A percentile compares a stretch with the other conserved stretches of the same genome.
phyloP scores from a whole-genome alignment of 2,113 vertebrate genomes.

The Mesitornis unicolor region DNA sequence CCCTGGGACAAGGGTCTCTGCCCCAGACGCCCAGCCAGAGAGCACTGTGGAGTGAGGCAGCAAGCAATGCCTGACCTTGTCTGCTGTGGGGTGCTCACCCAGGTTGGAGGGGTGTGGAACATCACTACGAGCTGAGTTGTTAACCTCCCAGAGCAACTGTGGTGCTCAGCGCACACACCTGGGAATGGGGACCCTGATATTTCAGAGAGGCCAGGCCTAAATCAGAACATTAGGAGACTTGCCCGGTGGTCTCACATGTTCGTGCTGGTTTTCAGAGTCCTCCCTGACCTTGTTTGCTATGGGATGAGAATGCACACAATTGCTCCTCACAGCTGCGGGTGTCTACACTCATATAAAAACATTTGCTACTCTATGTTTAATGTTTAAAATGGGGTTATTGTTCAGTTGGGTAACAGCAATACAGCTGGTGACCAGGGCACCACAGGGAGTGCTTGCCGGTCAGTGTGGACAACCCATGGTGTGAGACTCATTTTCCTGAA shows the following conservation, averaged over 20 bases:
- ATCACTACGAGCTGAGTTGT: background rate
- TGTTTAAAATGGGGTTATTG: background rate
- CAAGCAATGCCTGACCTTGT: background rate
- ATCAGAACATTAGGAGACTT: background rate
- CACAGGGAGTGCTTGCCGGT: background rate
- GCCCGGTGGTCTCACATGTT: background rate
- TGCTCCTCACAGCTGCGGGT: background rate
- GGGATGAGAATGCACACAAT: background rate
- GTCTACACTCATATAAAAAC: background rate
- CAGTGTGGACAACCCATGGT: background rate
- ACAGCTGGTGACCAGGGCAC: background rate
- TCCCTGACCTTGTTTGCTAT: background rate
- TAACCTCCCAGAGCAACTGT: background rate
- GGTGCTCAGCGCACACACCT: background rate
- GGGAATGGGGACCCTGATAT: background rate
- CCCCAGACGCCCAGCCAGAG: background rate
- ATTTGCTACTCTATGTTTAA: background rate
- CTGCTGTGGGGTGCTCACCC: background rate
- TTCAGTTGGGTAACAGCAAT: background rate
- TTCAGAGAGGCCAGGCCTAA: background rate
- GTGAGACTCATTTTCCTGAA: background rate
- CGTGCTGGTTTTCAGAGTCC: background rate
- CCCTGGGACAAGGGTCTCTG: background rate
- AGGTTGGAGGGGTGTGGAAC: accelerated
- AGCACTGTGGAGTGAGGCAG: background rate